Percentiles rank a stretch among this genome's conserved stretches.
phyloP scores from a whole-genome alignment of 2,113 vertebrate genomes.

The Silurus meridionalis region DNA sequence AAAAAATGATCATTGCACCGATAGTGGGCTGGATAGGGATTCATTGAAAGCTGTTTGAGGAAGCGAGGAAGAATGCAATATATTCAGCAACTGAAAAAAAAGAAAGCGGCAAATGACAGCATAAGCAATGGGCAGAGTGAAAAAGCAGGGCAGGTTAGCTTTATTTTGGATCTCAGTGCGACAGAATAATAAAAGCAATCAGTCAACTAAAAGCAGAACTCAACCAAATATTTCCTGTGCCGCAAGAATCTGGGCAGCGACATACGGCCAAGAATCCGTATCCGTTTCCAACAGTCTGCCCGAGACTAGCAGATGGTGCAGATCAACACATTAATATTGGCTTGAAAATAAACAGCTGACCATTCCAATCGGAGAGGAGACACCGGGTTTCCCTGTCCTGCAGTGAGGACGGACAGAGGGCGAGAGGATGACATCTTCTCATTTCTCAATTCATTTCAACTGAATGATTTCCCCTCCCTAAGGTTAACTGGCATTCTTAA shows the following conservation, averaged over 20 bases:
- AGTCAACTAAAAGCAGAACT: conserved; percentile 34
- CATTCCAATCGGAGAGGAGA: conserved; percentile 22
- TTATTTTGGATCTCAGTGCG: conserved; percentile 24
- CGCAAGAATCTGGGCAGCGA: conserved; percentile 36
- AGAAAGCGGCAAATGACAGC: neutral
- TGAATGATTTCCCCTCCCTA: neutral
- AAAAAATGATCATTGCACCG: neutral
- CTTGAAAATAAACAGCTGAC: conserved; percentile 49
- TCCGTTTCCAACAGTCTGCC: conserved; percentile 19
- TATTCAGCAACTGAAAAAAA: neutral
- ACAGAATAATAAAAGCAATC: conserved; percentile 28
- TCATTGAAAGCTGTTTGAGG: neutral
- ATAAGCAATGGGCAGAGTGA: conserved; percentile 1
- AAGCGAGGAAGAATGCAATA: neutral
- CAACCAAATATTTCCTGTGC: conserved; percentile 42
- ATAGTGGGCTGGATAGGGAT: no score
- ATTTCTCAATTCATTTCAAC: conserved; percentile 15
- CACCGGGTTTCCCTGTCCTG: conserved; percentile 28
- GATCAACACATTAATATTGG: conserved; percentile 45
- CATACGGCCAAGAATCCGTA: conserved; percentile 27
- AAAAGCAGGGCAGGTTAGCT: conserved; percentile 24
- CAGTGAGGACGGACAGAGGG: neutral
- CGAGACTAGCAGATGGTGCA: conserved; percentile 44
- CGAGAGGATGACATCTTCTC: neutral
- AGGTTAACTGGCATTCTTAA: conserved; percentile 27